Percentiles rank a stretch among this genome's conserved stretches.
phyloP scores from a whole-genome alignment of 2,797 vertebrate species.

The Podarcis lilfordi region DNA sequence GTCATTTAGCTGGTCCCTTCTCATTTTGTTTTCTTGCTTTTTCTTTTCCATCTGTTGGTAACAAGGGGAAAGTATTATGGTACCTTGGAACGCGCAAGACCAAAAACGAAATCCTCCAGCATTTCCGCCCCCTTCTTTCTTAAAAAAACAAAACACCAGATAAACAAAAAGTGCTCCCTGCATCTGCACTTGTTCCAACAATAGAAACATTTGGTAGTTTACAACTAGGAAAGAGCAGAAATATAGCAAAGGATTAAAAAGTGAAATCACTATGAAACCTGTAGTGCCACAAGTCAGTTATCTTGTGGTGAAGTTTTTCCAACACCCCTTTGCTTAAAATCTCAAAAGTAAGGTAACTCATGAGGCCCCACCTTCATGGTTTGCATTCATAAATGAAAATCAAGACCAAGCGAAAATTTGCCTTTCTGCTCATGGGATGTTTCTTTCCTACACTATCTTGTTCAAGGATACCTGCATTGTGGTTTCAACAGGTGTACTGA shows the following conservation, averaged over 20 bases:
- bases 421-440: background rate
- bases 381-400: background rate
- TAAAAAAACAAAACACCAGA: too few species aligned
- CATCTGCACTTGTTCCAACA: background rate
- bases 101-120: background rate
- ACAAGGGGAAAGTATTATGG: constrained; percentile 14
- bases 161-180: too few species aligned
- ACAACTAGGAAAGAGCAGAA: background rate
- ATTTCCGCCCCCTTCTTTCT: too few species aligned
- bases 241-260: constrained; percentile 27
- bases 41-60: constrained; percentile 94
- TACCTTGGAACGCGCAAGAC: background rate
- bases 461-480: background rate
- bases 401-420: background rate
- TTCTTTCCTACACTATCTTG: background rate
- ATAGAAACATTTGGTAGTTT: background rate
- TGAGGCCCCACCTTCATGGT: constrained; percentile 19
- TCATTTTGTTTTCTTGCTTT: constrained; percentile 99
- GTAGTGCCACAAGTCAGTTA: constrained; percentile 22
- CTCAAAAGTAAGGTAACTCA: constrained; percentile 22
- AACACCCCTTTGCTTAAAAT: constrained; percentile 33
- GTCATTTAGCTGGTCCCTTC: constrained; percentile 95
- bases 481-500: too few species aligned
- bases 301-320: constrained; percentile 23
- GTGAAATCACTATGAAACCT: constrained; percentile 11